These are phyloP conservation scores for Drosophila ironensis DNA, from an alignment of 1,140 invertebrate genomes.

Conservation along the genomic window DNA sequence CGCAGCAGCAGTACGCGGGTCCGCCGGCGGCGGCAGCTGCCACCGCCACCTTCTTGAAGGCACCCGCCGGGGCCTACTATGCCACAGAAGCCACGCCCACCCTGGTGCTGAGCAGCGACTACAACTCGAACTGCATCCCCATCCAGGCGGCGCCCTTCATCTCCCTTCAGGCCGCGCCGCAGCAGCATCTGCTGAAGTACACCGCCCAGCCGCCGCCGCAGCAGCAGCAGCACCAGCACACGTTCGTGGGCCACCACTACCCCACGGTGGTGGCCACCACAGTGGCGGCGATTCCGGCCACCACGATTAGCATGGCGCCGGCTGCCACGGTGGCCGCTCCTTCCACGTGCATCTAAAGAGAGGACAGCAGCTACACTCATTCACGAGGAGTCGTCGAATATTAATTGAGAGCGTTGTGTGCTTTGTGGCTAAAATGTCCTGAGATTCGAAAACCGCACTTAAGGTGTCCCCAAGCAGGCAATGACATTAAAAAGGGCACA, in stretches of 20 bases:
- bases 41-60: constrained; percentile 64
- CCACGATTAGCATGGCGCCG: constrained; percentile 68
- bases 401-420: constrained; percentile 19
- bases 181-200: constrained; percentile 72
- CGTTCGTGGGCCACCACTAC: constrained; percentile 61
- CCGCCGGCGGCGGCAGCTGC: too few relatives aligned
- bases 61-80: constrained; percentile 60
- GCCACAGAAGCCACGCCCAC: constrained; percentile 64
- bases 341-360: constrained; percentile 59
- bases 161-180: constrained; percentile 52
- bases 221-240: constrained; percentile 52
- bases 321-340: constrained; percentile 61
- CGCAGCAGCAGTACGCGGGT: constrained; percentile 62
- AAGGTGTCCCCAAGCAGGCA: neutral
- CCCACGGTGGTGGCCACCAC: constrained; percentile 65
- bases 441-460: constrained; percentile 2
- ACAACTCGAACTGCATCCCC: constrained; percentile 77
- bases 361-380: neutral
- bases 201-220: constrained; percentile 45
- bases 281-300: constrained; percentile 59
- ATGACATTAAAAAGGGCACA: too few relatives aligned
- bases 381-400: constrained; percentile 27
- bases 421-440: neutral
- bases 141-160: constrained; percentile 75
- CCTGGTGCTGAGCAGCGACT: constrained; percentile 74